Percentiles rank a stretch among this genome's conserved stretches.
phyloP scores from a whole-genome alignment of 2,888 invertebrate genomes.

The Electrophaes corylata region DNA sequence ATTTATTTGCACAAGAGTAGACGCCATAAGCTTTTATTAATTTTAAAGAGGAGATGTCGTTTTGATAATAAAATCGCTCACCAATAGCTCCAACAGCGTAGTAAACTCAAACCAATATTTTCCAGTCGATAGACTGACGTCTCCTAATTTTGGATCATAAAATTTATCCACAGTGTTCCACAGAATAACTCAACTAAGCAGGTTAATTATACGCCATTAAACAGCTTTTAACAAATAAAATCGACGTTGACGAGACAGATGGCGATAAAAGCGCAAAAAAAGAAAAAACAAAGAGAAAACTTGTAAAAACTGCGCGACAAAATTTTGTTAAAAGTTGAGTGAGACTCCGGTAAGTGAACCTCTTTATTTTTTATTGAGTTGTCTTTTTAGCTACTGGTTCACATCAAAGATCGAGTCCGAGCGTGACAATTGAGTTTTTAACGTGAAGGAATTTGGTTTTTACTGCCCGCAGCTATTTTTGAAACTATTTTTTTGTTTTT shows the following conservation, averaged over 20 bases:
- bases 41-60: not conserved
- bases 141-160: conserved; percentile 27
- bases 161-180: conserved; percentile 29
- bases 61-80: not conserved
- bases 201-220: conserved; percentile 45
- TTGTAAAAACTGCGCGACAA: conserved; percentile 45
- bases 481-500: conserved; percentile 3
- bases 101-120: not conserved
- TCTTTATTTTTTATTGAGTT: conserved; percentile 42
- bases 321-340: conserved; percentile 45
- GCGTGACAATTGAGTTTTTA: conserved; percentile 15
- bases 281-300: conserved; percentile 44
- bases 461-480: conserved; percentile 10
- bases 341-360: conserved; percentile 34
- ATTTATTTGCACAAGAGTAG: not conserved
- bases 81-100: not conserved
- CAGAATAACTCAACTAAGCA: conserved; percentile 34
- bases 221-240: conserved; percentile 48
- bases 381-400: conserved; percentile 19
- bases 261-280: conserved; percentile 38
- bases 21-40: not conserved
- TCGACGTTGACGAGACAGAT: conserved; percentile 42
- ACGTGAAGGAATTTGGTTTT: conserved; percentile 11
- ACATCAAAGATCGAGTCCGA: conserved; percentile 32
- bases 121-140: conserved; percentile 24